A percentile compares a stretch with the other conserved stretches of the same genome.
Evolutionary conservation across 92 coral and sea anemone species (phyloP).

Genomic region (Ricordea florida): DNA sequence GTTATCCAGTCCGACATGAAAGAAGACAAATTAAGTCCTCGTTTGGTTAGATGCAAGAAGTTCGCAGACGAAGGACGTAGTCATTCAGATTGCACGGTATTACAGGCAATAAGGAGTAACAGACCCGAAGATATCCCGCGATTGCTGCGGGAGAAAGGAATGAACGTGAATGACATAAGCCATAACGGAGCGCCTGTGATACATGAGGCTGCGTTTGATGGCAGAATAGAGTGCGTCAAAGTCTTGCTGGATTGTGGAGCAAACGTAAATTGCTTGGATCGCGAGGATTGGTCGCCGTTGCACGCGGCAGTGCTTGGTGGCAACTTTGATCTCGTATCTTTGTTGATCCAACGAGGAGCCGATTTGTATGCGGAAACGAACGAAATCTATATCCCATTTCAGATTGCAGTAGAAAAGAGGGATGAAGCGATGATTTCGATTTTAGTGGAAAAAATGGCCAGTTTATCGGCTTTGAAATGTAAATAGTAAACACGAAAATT

Average conservation of each 20-base stretch:
- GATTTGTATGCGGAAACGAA: slow-evolving; percentile 51
- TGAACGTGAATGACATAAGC: slow-evolving; percentile 16
- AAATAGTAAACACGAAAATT: background rate
- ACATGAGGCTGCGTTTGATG: slow-evolving; percentile 66
- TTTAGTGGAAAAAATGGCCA: slow-evolving; percentile 42
- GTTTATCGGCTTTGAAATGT: slow-evolving; percentile 1
- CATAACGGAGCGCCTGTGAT: slow-evolving; percentile 14
- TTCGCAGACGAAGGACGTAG: background rate
- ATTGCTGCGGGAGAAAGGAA: slow-evolving; percentile 22
- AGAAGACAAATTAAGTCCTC: too few species aligned
- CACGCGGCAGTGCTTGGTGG: slow-evolving; percentile 65
- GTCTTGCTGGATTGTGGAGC: slow-evolving; percentile 48
- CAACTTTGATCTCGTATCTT: slow-evolving; percentile 34
- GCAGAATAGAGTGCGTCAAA: slow-evolving; percentile 22
- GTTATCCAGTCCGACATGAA: background rate
- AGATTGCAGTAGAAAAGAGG: slow-evolving; percentile 48
- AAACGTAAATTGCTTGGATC: slow-evolving; percentile 25
- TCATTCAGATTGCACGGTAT: background rate
- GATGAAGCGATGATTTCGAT: slow-evolving; percentile 45
- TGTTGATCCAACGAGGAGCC: slow-evolving; percentile 41
- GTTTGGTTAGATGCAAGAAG: too few species aligned
- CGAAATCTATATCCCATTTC: slow-evolving; percentile 50
- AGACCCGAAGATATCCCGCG: slow-evolving; percentile 4
- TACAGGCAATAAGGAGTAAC: slow-evolving; percentile 19
- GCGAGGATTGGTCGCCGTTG: slow-evolving; percentile 49